These are phyloP conservation scores for Nansenia antarctica DNA, from an alignment of 2,113 vertebrate genomes.

Conservation along the genomic window DNA sequence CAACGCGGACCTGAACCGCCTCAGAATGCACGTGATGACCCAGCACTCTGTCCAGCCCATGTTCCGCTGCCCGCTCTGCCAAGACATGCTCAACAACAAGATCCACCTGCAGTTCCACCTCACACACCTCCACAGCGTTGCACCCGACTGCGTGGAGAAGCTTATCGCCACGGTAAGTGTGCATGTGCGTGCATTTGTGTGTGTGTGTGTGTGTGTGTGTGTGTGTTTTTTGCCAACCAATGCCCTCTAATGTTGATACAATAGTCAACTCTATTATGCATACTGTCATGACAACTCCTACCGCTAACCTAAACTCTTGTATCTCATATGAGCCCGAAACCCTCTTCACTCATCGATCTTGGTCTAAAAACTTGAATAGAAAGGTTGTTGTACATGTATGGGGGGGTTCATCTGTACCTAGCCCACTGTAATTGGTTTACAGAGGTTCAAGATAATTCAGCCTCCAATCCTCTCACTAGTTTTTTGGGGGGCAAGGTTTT, in stretches of 20 bases:
- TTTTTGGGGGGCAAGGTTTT: too few relatives aligned
- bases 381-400: not conserved
- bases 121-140: slow-evolving; percentile 98
- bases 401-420: not conserved
- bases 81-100: slow-evolving; percentile 99
- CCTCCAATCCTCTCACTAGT: not conserved
- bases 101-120: slow-evolving; percentile 98
- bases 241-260: not conserved
- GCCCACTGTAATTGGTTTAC: not conserved
- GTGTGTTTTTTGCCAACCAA: not conserved
- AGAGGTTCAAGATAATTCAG: not conserved
- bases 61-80: slow-evolving; percentile 96
- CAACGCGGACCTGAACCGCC: slow-evolving; percentile 91
- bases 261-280: not conserved
- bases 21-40: slow-evolving; percentile 97
- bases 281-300: not conserved
- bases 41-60: slow-evolving; percentile 98
- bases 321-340: not conserved
- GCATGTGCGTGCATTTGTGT: slow-evolving; percentile 3
- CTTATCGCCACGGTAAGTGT: slow-evolving; percentile 91
- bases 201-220: slow-evolving; percentile 4
- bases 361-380: not conserved
- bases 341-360: not conserved
- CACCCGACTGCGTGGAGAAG: slow-evolving; percentile 97
- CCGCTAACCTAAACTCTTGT: not conserved